phyloP scores from a whole-genome alignment of 2,113 vertebrate species.

The Nerophis ophidion region DNA sequence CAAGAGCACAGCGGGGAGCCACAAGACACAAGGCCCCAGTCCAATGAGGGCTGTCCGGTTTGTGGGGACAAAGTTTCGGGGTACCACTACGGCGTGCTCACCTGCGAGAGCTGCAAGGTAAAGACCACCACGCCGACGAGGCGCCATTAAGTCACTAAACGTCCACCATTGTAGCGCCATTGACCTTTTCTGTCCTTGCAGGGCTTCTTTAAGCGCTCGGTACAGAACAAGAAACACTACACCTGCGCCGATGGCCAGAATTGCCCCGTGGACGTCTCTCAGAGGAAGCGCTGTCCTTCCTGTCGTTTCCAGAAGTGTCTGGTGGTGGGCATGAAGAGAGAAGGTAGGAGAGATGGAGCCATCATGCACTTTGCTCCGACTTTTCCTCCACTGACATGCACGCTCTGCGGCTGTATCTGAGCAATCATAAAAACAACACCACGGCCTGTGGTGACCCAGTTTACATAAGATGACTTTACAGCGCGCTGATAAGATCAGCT shows the following conservation, averaged over 20 bases:
- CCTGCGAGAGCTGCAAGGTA: constrained; percentile 78
- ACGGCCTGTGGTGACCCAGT: constrained; percentile 33
- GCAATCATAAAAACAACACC: constrained; percentile 41
- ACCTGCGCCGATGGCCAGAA: constrained; percentile 69
- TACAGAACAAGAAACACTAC: constrained; percentile 78
- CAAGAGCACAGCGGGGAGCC: constrained; percentile 50
- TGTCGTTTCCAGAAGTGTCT: constrained; percentile 79
- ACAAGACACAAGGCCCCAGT: constrained; percentile 16
- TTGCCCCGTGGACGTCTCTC: constrained; percentile 72
- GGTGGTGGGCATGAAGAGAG: constrained; percentile 76
- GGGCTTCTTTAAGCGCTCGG: constrained; percentile 80
- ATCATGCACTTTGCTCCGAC: neutral
- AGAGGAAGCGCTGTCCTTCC: constrained; percentile 76
- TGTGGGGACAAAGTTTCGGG: constrained; percentile 76
- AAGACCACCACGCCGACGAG: neutral
- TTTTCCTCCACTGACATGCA: constrained; percentile 18
- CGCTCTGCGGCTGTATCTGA: constrained; percentile 40
- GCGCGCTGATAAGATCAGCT: neutral
- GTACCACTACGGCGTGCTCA: constrained; percentile 76
- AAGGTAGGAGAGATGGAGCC: constrained; percentile 52
- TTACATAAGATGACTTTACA: constrained; percentile 17
- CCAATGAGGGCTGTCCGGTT: constrained; percentile 64
- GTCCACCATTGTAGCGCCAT: neutral
- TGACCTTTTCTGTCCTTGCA: constrained; percentile 26
- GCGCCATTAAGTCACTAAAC: neutral